phyloP scores from a whole-genome alignment of 2,888 invertebrate genomes.

The Drosophila crucigera region DNA sequence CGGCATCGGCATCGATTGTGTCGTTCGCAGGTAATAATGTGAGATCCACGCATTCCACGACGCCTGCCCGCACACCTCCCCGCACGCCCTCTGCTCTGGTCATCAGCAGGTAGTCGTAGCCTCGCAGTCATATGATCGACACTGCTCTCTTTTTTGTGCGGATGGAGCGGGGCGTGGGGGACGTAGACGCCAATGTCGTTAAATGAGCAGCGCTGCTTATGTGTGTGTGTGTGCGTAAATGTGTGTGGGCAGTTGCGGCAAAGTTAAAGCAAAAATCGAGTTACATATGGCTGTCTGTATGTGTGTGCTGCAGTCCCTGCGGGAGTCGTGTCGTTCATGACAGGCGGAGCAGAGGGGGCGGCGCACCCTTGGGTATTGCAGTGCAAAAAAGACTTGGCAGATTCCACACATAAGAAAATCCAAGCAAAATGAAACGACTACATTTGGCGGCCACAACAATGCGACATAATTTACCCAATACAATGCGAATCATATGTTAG shows the following conservation, averaged over 20 bases:
- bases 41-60: constrained; percentile 79
- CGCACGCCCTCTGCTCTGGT: constrained; percentile 4
- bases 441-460: constrained; percentile 28
- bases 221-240: constrained; percentile 25
- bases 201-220: constrained; percentile 65
- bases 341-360: constrained; percentile 28
- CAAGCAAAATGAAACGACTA: constrained; percentile 17
- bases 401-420: constrained; percentile 32
- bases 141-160: constrained; percentile 36
- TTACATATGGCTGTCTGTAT: constrained; percentile 49
- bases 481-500: constrained; percentile 35
- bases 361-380: constrained; percentile 60
- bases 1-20: constrained; percentile 77
- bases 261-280: constrained; percentile 75
- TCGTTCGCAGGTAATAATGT: constrained; percentile 81
- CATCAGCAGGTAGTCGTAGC: constrained; percentile 75
- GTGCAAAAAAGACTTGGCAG: constrained; percentile 41
- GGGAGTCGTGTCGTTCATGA: constrained; percentile 58
- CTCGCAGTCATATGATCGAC: constrained; percentile 72
- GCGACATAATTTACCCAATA: constrained; percentile 34
- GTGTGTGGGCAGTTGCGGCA: constrained; percentile 69
- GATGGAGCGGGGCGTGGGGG: constrained; percentile 47
- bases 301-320: constrained; percentile 58
- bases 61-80: constrained; percentile 35
- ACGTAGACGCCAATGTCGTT: constrained; percentile 81